Conservation (phyloP, 1,140 invertebrate species). For the Dryas iulia region DNA sequence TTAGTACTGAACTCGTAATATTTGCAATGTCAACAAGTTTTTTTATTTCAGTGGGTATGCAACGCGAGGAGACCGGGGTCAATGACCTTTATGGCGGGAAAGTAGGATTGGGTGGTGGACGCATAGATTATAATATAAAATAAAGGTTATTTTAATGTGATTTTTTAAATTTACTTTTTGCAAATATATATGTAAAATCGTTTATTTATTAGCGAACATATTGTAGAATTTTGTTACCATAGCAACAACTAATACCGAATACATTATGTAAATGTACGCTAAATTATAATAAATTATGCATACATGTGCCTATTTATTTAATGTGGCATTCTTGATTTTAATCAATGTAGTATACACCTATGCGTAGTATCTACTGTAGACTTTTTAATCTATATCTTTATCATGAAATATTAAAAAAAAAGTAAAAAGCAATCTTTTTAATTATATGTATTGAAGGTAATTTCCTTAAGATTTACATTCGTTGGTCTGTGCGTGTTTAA, state of each 20-base stretch:
- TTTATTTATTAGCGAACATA: not conserved
- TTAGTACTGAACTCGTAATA: constrained; percentile 15
- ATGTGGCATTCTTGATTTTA: not conserved
- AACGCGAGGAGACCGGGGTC: constrained; percentile 56
- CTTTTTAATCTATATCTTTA: not conserved
- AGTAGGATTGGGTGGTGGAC: constrained; percentile 31
- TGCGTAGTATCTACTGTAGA: not conserved
- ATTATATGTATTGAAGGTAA: not conserved
- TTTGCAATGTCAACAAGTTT: constrained; percentile 41
- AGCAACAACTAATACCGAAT: not conserved
- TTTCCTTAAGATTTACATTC: not conserved
- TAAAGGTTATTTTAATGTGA: not conserved
- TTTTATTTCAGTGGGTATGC: constrained; percentile 50
- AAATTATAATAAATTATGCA: not conserved
- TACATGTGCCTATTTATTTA: not conserved
- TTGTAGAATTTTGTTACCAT: not conserved
- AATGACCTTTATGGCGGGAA: constrained; percentile 50
- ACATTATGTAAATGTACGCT: not conserved
- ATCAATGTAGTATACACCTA: not conserved
- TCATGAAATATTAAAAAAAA: not conserved
- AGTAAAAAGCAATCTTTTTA: not conserved
- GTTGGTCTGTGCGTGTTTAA: not conserved
- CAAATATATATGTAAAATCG: not conserved
- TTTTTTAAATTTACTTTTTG: not conserved
- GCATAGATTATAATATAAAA: constrained; percentile 24